phyloP scores from a whole-genome alignment of 2,113 vertebrate species.

The Sitta europaea region DNA sequence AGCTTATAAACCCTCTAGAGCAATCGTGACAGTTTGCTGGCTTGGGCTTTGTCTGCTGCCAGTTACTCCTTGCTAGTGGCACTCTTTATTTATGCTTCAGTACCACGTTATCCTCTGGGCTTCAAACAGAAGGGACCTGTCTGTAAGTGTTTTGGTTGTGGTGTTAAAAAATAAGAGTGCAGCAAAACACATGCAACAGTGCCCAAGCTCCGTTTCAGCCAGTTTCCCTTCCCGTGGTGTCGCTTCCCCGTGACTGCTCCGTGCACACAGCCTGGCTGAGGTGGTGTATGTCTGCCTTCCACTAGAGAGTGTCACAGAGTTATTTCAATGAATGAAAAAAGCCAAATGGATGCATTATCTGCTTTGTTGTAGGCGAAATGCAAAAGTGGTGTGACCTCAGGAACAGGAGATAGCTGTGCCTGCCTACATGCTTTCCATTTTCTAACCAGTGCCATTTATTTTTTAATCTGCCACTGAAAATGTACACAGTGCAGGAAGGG shows the following conservation, averaged over 20 bases:
- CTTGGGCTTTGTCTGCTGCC: slow-evolving; percentile 81
- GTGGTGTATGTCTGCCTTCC: slow-evolving; percentile 22
- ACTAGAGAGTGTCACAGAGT: slow-evolving; percentile 29
- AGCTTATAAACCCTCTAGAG: slow-evolving; percentile 78
- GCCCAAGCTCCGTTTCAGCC: slow-evolving; percentile 53
- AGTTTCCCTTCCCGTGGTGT: background rate
- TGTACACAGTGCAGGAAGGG: background rate
- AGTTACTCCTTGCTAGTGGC: slow-evolving; percentile 82
- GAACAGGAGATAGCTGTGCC: background rate
- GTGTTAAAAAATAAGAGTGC: slow-evolving; percentile 75
- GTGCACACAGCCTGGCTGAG: background rate
- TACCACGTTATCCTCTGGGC: slow-evolving; percentile 76
- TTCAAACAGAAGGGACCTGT: slow-evolving; percentile 79
- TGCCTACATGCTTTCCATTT: background rate
- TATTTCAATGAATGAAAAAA: background rate
- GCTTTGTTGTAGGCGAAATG: background rate
- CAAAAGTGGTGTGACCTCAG: background rate
- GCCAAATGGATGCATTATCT: background rate
- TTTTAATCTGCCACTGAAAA: background rate
- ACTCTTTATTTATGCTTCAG: slow-evolving; percentile 81
- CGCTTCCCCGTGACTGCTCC: background rate
- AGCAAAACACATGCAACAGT: slow-evolving; percentile 73
- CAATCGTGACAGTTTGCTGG: slow-evolving; percentile 75
- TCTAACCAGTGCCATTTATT: background rate
- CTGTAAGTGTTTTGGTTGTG: slow-evolving; percentile 78